Conservation (phyloP, 2,888 invertebrate species). For the Nezara viridula region DNA sequence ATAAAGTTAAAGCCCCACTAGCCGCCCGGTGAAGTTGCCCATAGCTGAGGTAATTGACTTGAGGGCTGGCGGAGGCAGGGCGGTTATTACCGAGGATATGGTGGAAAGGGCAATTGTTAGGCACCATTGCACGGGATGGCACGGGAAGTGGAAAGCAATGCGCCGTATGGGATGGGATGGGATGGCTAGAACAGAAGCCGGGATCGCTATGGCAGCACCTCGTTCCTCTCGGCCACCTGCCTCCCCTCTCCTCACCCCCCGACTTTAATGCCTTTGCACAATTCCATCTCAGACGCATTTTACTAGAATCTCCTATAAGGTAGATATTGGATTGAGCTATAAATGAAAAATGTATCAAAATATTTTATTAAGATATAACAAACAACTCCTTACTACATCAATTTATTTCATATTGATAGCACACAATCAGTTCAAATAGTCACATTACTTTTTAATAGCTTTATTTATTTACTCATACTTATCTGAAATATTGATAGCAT, state of each 20-base stretch:
- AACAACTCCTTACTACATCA: too few species aligned
- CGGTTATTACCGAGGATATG: constrained; percentile 17
- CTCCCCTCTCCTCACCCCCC: background rate
- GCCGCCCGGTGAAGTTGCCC: background rate
- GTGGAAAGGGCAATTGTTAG: constrained; percentile 24
- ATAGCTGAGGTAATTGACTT: constrained; percentile 15
- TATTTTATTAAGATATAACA: background rate
- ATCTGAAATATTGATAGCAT: too few species aligned
- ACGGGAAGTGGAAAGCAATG: constrained; percentile 4
- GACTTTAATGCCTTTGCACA: background rate
- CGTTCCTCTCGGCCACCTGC: background rate
- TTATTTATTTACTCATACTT: too few species aligned
- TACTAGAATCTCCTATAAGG: background rate
- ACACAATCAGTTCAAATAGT: too few species aligned
- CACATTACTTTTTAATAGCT: too few species aligned
- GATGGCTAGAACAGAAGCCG: background rate
- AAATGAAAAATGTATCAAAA: background rate
- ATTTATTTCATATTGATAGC: too few species aligned
- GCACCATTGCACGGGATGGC: background rate
- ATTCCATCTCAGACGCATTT: background rate
- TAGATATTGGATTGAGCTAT: background rate
- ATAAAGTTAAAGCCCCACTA: constrained; percentile 32
- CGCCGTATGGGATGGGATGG: background rate
- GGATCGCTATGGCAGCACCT: background rate
- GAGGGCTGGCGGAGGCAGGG: background rate